Percentiles rank a stretch among this genome's conserved stretches.
Evolutionary conservation across 2,113 vertebrate species (phyloP).

Genomic region (Scolopax mira): DNA sequence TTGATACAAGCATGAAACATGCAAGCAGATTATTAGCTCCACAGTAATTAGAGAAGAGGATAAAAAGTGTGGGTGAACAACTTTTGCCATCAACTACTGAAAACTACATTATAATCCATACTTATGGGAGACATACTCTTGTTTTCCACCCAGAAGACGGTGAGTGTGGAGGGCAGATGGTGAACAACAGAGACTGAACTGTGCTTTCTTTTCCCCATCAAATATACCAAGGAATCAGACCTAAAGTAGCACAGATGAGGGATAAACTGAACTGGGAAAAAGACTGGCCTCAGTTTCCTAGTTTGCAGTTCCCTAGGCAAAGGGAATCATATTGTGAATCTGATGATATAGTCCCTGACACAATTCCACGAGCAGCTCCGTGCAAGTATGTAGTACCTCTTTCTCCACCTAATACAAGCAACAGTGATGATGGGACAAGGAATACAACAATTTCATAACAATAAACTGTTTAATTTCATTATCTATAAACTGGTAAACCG

Average conservation of each 20-base stretch:
- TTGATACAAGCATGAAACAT: not conserved
- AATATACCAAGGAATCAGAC: accelerated
- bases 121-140: not conserved
- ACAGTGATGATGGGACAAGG: not conserved
- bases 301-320: not conserved
- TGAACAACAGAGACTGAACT: not conserved
- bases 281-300: not conserved
- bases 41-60: not conserved
- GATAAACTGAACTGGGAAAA: not conserved
- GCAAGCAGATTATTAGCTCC: not conserved
- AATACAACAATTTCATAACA: not conserved
- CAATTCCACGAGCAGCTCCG: not conserved
- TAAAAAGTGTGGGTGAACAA: not conserved
- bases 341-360: not conserved
- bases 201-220: not conserved
- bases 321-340: not conserved
- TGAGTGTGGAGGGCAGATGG: not conserved
- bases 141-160: not conserved
- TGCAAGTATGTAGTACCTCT: not conserved
- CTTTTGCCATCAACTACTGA: not conserved
- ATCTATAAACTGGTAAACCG: not conserved
- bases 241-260: not conserved
- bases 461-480: not conserved
- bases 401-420: not conserved
- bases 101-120: not conserved